These are phyloP conservation scores for Danionella dracula DNA, from an alignment of 2,797 vertebrate genomes.

Conservation along the genomic window DNA sequence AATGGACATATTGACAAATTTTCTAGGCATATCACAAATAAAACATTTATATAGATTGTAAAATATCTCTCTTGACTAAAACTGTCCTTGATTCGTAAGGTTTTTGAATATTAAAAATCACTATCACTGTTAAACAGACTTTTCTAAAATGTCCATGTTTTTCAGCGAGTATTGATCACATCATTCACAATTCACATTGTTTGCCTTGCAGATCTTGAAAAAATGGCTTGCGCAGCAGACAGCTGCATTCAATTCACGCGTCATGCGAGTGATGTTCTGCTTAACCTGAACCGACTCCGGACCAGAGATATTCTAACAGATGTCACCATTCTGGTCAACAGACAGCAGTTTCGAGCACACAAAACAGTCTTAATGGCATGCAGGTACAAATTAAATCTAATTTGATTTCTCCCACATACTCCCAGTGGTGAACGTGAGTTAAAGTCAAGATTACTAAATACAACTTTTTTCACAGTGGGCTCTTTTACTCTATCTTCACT, in stretches of 20 bases:
- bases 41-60: slow-evolving; percentile 3
- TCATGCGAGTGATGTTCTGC: slow-evolving; percentile 94
- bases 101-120: slow-evolving; percentile 6
- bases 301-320: slow-evolving; percentile 94
- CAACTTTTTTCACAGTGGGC: slow-evolving; percentile 70
- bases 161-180: background rate
- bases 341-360: slow-evolving; percentile 95
- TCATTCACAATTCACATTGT: background rate
- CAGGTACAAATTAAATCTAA: slow-evolving; percentile 73
- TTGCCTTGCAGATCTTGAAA: slow-evolving; percentile 62
- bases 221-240: slow-evolving; percentile 93
- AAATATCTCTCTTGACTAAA: background rate
- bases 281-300: slow-evolving; percentile 94
- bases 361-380: slow-evolving; percentile 99
- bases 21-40: background rate
- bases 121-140: too few relatives aligned
- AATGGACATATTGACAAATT: background rate
- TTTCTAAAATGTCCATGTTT: background rate
- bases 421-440: background rate
- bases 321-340: slow-evolving; percentile 93
- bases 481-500: slow-evolving; percentile 98
- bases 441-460: background rate
- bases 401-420: background rate
- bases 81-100: background rate
- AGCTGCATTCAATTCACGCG: slow-evolving; percentile 99